These are phyloP conservation scores for Limanda limanda DNA, from an alignment of 2,113 vertebrate genomes.

Conservation along the genomic window DNA sequence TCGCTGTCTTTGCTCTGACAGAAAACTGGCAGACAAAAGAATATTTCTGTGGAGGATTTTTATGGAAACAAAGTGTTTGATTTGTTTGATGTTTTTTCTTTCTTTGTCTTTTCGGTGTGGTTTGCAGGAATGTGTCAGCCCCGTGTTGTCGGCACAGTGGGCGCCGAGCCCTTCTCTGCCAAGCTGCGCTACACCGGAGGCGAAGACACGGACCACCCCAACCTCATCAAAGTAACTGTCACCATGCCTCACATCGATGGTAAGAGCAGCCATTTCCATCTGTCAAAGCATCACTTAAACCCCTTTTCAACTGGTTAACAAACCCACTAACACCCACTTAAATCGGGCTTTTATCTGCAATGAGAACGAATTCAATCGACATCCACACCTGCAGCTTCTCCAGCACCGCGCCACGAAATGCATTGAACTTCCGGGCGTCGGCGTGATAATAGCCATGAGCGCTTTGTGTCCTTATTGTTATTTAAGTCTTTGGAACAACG, in stretches of 20 bases:
- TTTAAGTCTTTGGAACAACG: too few species aligned
- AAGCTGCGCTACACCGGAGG: constrained; percentile 92
- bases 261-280: constrained; percentile 61
- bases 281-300: not conserved
- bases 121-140: constrained; percentile 93
- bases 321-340: too few species aligned
- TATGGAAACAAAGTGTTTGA: constrained; percentile 30
- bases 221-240: constrained; percentile 93
- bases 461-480: too few species aligned
- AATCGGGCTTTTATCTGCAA: too few species aligned
- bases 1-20: constrained; percentile 23
- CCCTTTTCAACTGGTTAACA: too few species aligned
- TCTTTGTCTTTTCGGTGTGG: not conserved
- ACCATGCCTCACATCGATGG: constrained; percentile 97
- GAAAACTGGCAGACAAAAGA: constrained; percentile 34
- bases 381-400: too few species aligned
- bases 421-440: too few species aligned
- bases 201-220: constrained; percentile 87
- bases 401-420: too few species aligned
- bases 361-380: too few species aligned
- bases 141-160: constrained; percentile 87
- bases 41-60: constrained; percentile 20
- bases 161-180: constrained; percentile 96
- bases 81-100: constrained; percentile 27
- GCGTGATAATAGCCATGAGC: too few species aligned